Conservation (phyloP, 2,113 vertebrate genomes). For the Thryonomys swinderianus region DNA sequence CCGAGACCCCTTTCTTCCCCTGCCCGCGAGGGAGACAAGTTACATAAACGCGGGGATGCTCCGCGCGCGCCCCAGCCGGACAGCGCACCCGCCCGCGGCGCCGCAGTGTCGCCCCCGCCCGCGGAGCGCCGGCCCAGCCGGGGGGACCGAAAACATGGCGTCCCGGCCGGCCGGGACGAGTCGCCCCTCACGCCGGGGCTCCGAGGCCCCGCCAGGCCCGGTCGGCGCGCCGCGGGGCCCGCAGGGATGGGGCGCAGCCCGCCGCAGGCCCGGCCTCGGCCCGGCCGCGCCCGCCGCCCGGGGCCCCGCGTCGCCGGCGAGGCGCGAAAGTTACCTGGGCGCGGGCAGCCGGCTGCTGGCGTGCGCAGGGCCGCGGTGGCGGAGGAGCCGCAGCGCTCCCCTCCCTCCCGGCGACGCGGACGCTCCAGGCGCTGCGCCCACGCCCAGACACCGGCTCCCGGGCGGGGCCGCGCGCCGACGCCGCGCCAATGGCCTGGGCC, state of each 20-base stretch:
- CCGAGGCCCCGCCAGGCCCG: not conserved
- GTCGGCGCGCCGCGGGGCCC: not conserved
- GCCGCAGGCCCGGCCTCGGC: not conserved
- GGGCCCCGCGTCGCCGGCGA: constrained; percentile 72
- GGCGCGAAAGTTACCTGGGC: constrained; percentile 75
- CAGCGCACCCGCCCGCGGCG: constrained; percentile 9
- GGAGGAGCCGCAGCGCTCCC: constrained; percentile 73
- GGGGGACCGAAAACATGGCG: constrained; percentile 76
- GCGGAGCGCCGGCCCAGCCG: not conserved
- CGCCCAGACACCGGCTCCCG: constrained; percentile 60
- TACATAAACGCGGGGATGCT: constrained; percentile 78
- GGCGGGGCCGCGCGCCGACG: not conserved
- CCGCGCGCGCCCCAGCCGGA: not conserved
- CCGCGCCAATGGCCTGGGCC: too few relatives aligned
- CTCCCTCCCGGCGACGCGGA: not conserved
- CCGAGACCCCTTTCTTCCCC: not conserved
- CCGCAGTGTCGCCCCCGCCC: constrained; percentile 57
- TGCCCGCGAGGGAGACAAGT: constrained; percentile 57
- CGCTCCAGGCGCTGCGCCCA: constrained; percentile 19
- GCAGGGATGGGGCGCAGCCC: too few relatives aligned
- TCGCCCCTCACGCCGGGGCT: not conserved
- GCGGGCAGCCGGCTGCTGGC: constrained; percentile 46
- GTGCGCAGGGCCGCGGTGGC: not conserved
- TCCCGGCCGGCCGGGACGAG: constrained; percentile 16
- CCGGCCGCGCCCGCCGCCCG: constrained; percentile 72